Evolutionary conservation across 1,140 invertebrate species (phyloP), one percentile per base, ranked within the genome.

Genomic region (Cepaea nemoralis): DNA sequence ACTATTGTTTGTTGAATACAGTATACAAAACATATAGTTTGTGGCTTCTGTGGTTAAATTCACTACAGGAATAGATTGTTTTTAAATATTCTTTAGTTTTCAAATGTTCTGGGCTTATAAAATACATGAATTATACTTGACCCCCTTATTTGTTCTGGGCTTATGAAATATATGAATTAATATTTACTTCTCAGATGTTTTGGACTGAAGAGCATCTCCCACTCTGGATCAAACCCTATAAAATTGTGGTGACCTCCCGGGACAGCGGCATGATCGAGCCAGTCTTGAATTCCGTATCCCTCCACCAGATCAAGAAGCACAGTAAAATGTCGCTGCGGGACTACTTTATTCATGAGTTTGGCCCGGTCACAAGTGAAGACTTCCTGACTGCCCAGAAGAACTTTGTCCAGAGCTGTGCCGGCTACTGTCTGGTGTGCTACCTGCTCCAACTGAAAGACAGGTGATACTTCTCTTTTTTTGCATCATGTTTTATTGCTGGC

Each of bases 401-500:
- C 92, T 99, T 99, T 92, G 97, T 99, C 2, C 94, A 97, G 90
- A 99, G 97, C 87, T 99, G 98, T 91, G 98, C 98, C 0, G 98
- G 97, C 0, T 99, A 99, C 92, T 98, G 97, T 88, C 93, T 99
- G 5, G 95, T 99, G 75, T 98, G 97, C 88, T 99, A 99, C 92
- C 93, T 99, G 73, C 94, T 99, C 85, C 98, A 99, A 93, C 96
- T 99, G 0, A 99, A 99, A 92, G 98, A 99, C 91, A 95, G 96
- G 96, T 97, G 88, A n/a, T n/a, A n/a, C n/a, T n/a, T n/a, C n/a
- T n/a, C n/a, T n/a, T n/a, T n/a, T n/a, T n/a, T n/a, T n/a, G n/a
- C n/a, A n/a, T n/a, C n/a, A n/a, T n/a, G n/a, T n/a, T n/a, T n/a
- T n/a, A n/a, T n/a, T n/a, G n/a, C n/a, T n/a, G n/a, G n/a, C n/a